These are phyloP conservation scores for Parthenolecanium corni DNA, from an alignment of 2,888 invertebrate species.

Conservation along the genomic window DNA sequence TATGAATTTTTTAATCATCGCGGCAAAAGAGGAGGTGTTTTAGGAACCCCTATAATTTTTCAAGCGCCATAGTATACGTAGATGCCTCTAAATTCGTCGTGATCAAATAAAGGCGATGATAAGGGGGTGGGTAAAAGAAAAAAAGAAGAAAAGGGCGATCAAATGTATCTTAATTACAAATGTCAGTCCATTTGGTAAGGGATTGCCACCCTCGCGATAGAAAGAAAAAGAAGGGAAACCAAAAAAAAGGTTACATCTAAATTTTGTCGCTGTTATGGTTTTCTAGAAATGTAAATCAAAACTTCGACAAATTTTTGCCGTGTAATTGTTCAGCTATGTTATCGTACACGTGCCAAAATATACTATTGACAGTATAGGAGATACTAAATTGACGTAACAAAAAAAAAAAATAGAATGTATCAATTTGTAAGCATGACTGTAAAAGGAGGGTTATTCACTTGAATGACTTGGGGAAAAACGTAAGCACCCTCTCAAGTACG, in stretches of 20 bases:
- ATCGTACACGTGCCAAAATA: background rate
- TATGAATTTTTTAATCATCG: no score
- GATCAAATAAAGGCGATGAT: background rate
- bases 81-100: background rate
- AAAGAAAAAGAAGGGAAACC: no score
- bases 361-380: no score
- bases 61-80: background rate
- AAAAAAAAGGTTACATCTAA: background rate
- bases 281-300: conserved; percentile 6
- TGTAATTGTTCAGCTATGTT: conserved; percentile 1
- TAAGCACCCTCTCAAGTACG: no score
- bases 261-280: background rate
- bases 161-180: conserved; percentile 11
- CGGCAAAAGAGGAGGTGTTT: background rate
- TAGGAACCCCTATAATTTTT: background rate
- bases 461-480: no score
- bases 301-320: conserved; percentile 1
- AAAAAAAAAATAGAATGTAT: no score
- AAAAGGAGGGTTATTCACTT: no score
- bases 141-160: background rate
- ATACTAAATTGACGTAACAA: no score
- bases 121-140: background rate
- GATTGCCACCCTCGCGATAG: conserved; percentile 10
- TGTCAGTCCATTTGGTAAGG: background rate
- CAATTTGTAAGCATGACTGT: no score